Percentiles rank a stretch among this genome's conserved stretches.
Conservation (phyloP, 2,888 invertebrate genomes). For the Lasioglossum morio region DNA sequence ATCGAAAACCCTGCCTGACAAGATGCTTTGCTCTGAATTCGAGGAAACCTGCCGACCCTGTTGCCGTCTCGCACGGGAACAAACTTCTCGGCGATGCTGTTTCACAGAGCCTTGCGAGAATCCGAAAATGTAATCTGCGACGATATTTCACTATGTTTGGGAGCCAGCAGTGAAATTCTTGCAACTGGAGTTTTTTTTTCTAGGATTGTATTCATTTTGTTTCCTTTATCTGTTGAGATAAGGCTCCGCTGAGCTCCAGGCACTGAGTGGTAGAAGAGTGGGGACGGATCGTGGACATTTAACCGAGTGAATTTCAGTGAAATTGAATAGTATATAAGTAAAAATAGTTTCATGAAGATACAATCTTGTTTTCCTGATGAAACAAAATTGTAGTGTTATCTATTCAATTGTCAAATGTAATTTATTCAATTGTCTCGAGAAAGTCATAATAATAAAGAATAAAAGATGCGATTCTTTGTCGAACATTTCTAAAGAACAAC, state of each 20-base stretch:
- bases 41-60: conserved; percentile 30
- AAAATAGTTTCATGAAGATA: not conserved
- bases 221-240: no score
- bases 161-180: no score
- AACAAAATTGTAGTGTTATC: not conserved
- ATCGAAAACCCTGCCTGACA: not conserved
- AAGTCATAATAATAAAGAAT: not conserved
- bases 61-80: conserved; percentile 39
- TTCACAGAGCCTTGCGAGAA: no score
- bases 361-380: not conserved
- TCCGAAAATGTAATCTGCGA: not conserved
- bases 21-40: not conserved
- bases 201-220: no score
- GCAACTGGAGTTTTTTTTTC: no score
- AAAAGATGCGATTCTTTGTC: not conserved
- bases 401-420: not conserved
- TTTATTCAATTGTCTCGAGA: not conserved
- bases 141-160: no score
- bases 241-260: no score
- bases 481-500: not conserved
- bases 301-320: no score
- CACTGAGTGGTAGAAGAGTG: no score
- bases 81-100: not conserved
- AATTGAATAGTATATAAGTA: not conserved
- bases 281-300: no score